phyloP scores from a whole-genome alignment of 2,113 vertebrate genomes.

The Cephalopterus ornatus region DNA sequence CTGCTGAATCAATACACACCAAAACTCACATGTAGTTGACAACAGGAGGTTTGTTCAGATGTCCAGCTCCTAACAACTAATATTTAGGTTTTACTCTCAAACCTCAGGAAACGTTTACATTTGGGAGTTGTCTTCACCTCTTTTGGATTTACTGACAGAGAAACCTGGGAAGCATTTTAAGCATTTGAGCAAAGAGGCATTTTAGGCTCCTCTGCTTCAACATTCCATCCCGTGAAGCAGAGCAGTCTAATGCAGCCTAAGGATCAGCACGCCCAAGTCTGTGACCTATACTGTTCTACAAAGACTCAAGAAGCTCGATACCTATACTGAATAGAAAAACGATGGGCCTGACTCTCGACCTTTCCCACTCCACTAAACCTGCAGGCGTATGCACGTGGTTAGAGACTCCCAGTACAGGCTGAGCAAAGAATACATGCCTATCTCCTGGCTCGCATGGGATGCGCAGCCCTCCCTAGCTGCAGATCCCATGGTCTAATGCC shows the following conservation, averaged over 20 bases:
- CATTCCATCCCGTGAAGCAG: neutral
- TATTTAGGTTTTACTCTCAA: neutral
- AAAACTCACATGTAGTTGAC: neutral
- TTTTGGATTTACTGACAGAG: neutral
- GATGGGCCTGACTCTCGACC: rapidly evolving
- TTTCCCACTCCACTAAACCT: neutral
- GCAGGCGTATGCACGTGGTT: rapidly evolving
- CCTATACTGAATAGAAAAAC: rapidly evolving
- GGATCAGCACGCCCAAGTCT: neutral
- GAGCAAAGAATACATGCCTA: rapidly evolving
- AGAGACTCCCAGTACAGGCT: rapidly evolving
- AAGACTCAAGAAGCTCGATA: rapidly evolving
- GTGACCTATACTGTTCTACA: rapidly evolving
- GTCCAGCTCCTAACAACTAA: neutral
- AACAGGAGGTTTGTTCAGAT: conserved; percentile 14
- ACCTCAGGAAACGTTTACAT: neutral
- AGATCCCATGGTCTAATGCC: rapidly evolving
- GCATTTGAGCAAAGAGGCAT: neutral
- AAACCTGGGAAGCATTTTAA: neutral
- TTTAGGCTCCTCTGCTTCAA: neutral
- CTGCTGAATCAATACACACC: neutral
- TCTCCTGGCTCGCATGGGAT: neutral
- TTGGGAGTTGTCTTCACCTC: neutral
- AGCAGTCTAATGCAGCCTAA: neutral
- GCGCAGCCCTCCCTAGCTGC: neutral